Conservation (phyloP, 2,888 invertebrate species). For the Stictocephala bisonia region DNA sequence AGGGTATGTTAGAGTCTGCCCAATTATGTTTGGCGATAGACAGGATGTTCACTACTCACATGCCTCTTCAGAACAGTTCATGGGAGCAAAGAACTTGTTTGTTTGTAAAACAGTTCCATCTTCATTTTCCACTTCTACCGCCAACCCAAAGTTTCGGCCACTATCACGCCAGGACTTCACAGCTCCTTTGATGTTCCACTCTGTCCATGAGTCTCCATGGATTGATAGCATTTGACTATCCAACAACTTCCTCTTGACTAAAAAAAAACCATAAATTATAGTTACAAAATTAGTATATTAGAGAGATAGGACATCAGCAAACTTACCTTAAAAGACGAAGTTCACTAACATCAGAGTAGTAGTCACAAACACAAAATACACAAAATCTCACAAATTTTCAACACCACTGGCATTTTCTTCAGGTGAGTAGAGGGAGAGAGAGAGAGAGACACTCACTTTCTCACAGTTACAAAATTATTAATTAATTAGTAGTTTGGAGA, state of each 20-base stretch:
- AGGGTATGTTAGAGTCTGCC: slow-evolving; percentile 10
- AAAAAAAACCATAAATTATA: slow-evolving; percentile 49
- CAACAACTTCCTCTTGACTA: slow-evolving; percentile 66
- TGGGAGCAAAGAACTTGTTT: slow-evolving; percentile 67
- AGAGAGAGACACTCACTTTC: too few species aligned
- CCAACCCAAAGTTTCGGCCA: slow-evolving; percentile 66
- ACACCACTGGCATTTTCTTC: too few species aligned
- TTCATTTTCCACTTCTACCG: slow-evolving; percentile 72
- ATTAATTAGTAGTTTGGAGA: too few species aligned
- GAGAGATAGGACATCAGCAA: too few species aligned
- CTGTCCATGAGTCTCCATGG: slow-evolving; percentile 65
- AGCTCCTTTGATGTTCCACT: slow-evolving; percentile 67
- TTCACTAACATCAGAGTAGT: too few species aligned
- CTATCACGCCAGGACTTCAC: slow-evolving; percentile 64
- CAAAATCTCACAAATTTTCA: too few species aligned
- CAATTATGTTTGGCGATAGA: slow-evolving; percentile 22
- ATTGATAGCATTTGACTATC: slow-evolving; percentile 66
- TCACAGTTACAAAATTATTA: too few species aligned
- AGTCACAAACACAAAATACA: too few species aligned
- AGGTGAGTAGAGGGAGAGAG: too few species aligned
- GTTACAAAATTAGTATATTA: too few species aligned
- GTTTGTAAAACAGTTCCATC: slow-evolving; percentile 68
- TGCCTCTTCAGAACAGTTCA: slow-evolving; percentile 66
- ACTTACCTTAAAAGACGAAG: too few species aligned
- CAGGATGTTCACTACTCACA: slow-evolving; percentile 62